Evolutionary conservation across 2,797 vertebrate genomes (phyloP).

Genomic region (Saxicola maurus): DNA sequence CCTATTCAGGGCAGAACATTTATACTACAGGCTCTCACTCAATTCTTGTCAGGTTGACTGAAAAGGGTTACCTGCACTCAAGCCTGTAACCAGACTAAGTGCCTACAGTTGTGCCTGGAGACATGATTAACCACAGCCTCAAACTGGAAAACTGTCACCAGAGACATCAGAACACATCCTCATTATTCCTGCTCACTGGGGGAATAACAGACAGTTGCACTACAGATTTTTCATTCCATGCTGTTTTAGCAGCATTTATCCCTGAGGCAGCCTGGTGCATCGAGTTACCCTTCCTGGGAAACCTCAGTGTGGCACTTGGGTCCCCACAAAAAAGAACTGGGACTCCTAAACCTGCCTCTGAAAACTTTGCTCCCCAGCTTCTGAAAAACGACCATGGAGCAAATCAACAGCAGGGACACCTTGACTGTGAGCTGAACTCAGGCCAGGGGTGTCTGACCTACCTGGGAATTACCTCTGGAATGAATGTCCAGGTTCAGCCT

Average conservation of each 20-base stretch:
- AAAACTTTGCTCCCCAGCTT: background rate
- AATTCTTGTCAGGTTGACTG: background rate
- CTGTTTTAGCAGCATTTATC: background rate
- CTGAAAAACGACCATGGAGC: background rate
- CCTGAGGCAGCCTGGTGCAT: background rate
- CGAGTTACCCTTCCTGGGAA: background rate
- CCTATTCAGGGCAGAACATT: background rate
- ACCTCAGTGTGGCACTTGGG: background rate
- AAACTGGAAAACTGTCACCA: background rate
- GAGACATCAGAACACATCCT: background rate
- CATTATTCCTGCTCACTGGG: background rate
- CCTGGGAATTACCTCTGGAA: background rate
- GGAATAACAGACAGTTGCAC: background rate
- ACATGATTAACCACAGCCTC: background rate
- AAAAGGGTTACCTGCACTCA: background rate
- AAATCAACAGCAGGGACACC: background rate
- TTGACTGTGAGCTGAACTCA: background rate
- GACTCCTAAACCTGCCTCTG: background rate
- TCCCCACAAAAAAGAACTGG: background rate
- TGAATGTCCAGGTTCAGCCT: accelerated
- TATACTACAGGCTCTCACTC: background rate
- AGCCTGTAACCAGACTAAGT: background rate
- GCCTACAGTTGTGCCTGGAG: conserved; percentile 1
- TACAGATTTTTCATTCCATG: background rate
- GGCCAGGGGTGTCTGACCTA: background rate